Evolutionary conservation across 2,797 vertebrate species (phyloP).

Genomic region (Brotogeris chrysoptera): DNA sequence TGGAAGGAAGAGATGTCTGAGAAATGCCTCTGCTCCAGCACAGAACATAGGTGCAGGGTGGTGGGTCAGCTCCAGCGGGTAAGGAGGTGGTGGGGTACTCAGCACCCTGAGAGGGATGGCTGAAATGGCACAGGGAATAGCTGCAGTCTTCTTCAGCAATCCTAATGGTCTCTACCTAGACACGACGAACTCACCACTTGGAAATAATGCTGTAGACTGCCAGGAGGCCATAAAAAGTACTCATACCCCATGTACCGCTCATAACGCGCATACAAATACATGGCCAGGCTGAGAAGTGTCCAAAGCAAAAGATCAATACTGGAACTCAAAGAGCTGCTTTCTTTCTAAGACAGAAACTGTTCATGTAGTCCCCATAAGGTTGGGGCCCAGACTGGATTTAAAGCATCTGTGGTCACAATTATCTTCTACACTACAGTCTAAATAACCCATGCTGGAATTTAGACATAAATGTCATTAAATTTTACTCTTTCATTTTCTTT

Average conservation of each 20-base stretch:
- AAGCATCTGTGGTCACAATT: background rate
- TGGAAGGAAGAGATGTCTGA: background rate
- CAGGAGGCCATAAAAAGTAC: background rate
- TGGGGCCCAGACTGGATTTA: background rate
- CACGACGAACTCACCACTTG: rapidly evolving
- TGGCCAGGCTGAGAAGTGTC: background rate
- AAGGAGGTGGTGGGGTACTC: background rate
- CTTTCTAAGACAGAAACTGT: background rate
- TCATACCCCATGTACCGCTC: rapidly evolving
- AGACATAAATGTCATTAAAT: background rate
- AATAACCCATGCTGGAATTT: background rate
- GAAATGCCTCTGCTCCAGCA: rapidly evolving
- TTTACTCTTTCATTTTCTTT: background rate
- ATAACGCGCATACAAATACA: rapidly evolving
- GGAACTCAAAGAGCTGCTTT: background rate
- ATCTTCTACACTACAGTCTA: background rate
- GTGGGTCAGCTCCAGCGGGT: background rate
- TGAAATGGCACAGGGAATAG: background rate
- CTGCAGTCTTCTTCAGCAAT: background rate
- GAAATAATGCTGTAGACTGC: background rate
- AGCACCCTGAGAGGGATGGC: background rate
- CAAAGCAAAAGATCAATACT: background rate
- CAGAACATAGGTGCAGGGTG: background rate
- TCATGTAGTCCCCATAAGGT: background rate
- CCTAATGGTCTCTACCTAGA: background rate